Conservation (phyloP, 2,797 vertebrate species). For the Acipenser ruthenus region DNA sequence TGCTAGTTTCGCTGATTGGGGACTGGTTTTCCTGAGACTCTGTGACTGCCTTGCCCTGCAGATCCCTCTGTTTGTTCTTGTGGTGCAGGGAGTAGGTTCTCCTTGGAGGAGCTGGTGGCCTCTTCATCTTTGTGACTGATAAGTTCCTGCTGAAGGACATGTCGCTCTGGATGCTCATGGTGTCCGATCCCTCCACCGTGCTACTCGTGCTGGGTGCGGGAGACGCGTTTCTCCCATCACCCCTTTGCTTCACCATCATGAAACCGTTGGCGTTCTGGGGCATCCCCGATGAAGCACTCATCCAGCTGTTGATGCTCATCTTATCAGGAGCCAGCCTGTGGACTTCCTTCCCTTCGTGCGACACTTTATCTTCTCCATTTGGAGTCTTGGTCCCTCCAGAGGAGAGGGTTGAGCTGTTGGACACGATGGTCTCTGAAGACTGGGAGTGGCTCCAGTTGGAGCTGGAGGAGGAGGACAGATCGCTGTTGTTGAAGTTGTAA, state of each 20-base stretch:
- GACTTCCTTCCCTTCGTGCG: conserved; percentile 15
- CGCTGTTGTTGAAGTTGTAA: conserved; percentile 47
- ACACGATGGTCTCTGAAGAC: conserved; percentile 81
- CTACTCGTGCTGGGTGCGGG: conserved; percentile 42
- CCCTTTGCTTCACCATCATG: not conserved
- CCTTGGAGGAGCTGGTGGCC: conserved; percentile 70
- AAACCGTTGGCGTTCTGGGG: conserved; percentile 21
- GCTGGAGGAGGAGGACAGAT: conserved; percentile 59
- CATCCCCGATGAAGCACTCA: conserved; percentile 29
- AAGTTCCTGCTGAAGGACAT: conserved; percentile 65
- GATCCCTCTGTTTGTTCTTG: conserved; percentile 31
- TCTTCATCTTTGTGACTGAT: conserved; percentile 82
- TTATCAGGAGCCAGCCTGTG: conserved; percentile 34
- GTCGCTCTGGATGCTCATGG: conserved; percentile 60
- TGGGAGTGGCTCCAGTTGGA: conserved; percentile 81
- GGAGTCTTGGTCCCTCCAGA: conserved; percentile 58
- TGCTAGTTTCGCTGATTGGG: conserved; percentile 33
- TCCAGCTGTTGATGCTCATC: conserved; percentile 43
- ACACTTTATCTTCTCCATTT: not conserved
- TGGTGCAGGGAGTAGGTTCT: conserved; percentile 76
- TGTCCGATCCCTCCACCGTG: conserved; percentile 50
- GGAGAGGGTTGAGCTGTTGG: conserved; percentile 75
- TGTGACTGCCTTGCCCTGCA: not conserved
- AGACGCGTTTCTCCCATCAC: conserved; percentile 39
- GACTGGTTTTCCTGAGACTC: conserved; percentile 24